Evolutionary conservation across 37 sponge, comb jelly and placozoan species (phyloP).

Genomic region (Bolinopsis microptera): DNA sequence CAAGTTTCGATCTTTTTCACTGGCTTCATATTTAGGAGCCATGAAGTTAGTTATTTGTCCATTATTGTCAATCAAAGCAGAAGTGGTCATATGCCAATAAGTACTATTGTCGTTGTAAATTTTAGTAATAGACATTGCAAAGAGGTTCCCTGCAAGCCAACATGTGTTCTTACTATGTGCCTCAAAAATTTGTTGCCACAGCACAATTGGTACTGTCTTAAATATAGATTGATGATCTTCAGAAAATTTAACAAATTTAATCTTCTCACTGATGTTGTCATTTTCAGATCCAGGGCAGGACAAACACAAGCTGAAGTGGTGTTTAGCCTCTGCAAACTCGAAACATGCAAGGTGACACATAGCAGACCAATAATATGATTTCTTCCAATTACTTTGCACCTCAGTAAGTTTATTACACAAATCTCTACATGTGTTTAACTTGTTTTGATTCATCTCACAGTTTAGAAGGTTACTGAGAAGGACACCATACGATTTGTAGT

Average conservation of each 20-base stretch:
- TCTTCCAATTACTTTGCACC: not conserved
- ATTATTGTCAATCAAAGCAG: slow-evolving; percentile 8
- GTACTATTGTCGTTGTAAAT: not conserved
- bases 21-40: slow-evolving; percentile 59
- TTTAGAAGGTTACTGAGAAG: slow-evolving; percentile 21
- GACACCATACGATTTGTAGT: not conserved
- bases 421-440: not conserved
- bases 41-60: slow-evolving; percentile 48
- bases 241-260: slow-evolving; percentile 7
- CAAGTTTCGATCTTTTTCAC: slow-evolving; percentile 50
- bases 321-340: not conserved
- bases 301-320: not conserved
- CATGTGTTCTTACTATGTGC: not conserved
- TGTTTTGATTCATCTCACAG: not conserved
- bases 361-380: slow-evolving; percentile 18
- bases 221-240: not conserved
- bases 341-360: slow-evolving; percentile 9
- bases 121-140: slow-evolving; percentile 30
- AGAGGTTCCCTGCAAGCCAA: slow-evolving; percentile 40
- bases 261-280: not conserved
- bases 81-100: slow-evolving; percentile 41
- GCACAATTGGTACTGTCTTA: not conserved
- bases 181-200: not conserved
- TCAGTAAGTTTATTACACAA: not conserved
- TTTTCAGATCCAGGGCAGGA: slow-evolving; percentile 12